Evolutionary conservation across 2,888 invertebrate species (phyloP).

Genomic region (Eupithecia subumbrata): DNA sequence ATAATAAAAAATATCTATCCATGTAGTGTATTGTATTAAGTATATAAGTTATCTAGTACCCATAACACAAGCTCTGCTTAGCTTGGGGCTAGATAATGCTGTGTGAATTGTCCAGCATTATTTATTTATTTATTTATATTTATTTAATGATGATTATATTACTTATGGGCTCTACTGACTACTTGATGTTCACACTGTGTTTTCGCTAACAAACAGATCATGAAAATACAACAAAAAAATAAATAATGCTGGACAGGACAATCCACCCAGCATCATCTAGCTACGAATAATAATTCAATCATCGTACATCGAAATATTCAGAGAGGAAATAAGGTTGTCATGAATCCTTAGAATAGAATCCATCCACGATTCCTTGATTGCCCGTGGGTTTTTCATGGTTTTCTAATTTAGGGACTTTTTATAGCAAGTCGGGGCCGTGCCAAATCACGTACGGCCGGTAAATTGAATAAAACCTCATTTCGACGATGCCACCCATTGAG

Average conservation of each 20-base stretch:
- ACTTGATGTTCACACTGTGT: neutral
- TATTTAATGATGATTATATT: neutral
- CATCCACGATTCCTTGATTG: constrained; percentile 21
- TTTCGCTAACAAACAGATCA: neutral
- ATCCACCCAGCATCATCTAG: neutral
- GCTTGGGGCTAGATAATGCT: no score
- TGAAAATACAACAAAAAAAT: neutral
- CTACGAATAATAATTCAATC: neutral
- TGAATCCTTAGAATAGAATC: neutral
- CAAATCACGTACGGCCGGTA: constrained; percentile 72
- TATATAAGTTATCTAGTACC: no score
- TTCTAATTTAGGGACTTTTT: constrained; percentile 60
- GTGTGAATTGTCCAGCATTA: no score
- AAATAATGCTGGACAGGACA: neutral
- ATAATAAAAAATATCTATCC: no score
- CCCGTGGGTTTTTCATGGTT: constrained; percentile 43
- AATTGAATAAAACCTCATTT: constrained; percentile 74
- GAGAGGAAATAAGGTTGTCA: neutral
- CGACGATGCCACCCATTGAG: constrained; percentile 65
- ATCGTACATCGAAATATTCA: neutral
- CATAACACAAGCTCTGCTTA: no score
- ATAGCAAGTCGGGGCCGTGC: constrained; percentile 51
- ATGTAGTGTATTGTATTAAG: no score
- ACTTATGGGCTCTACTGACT: neutral
- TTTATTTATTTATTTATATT: no score